A percentile compares a stretch with the other conserved stretches of the same genome.
phyloP scores from a whole-genome alignment of 1,140 invertebrate genomes.

The Heterodera carotae region DNA sequence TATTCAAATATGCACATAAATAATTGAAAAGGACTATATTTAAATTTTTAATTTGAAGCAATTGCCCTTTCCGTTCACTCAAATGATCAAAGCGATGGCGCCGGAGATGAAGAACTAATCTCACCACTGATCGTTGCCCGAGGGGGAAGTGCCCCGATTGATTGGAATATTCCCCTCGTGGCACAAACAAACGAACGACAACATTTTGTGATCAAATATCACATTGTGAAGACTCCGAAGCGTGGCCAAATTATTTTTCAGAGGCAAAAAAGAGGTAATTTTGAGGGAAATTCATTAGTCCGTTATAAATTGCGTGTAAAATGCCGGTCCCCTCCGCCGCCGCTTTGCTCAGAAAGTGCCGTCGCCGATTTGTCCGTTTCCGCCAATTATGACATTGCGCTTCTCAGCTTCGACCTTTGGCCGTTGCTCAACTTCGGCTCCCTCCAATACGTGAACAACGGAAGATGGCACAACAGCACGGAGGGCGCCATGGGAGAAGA shows the following conservation, averaged over 20 bases:
- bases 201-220: conserved; percentile 14
- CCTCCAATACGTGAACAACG: conserved; percentile 34
- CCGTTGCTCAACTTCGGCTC: conserved; percentile 20
- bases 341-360: not conserved
- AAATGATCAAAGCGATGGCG: not conserved
- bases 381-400: conserved; percentile 7
- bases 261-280: not conserved
- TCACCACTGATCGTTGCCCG: not conserved
- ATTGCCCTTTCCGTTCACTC: conserved; percentile 10
- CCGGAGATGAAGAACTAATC: no score
- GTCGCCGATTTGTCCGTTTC: not conserved
- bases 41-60: not conserved
- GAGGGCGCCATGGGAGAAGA: not conserved
- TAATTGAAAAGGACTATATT: no score
- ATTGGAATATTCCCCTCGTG: not conserved
- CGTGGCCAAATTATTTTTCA: conserved; percentile 26
- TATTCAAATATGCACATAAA: no score
- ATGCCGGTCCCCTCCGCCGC: no score
- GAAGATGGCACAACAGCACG: not conserved
- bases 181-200: not conserved
- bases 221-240: conserved; percentile 9
- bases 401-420: not conserved
- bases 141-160: conserved; percentile 15
- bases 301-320: no score
- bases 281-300: not conserved